These are phyloP conservation scores for Aplysia californica DNA, from an alignment of 1,140 invertebrate genomes.

Conservation along the genomic window DNA sequence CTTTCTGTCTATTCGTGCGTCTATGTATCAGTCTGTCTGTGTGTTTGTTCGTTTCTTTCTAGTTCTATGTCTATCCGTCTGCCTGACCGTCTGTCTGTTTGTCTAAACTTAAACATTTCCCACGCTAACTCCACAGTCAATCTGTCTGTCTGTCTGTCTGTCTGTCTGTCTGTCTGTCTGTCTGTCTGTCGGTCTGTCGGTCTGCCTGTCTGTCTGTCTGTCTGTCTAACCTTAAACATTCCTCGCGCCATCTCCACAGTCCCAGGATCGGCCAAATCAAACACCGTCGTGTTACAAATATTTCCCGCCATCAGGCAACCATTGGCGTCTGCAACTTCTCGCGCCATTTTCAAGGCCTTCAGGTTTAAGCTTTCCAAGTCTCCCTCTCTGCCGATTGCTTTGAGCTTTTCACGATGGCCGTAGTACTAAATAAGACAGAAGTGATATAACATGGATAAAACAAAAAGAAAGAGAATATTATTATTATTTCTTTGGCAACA, in stretches of 20 bases:
- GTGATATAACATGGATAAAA: too few relatives aligned
- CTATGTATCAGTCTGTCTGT: background rate
- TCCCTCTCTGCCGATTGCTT: conserved; percentile 46
- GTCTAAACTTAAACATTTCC: conserved; percentile 43
- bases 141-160: background rate
- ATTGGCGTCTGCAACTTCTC: conserved; percentile 46
- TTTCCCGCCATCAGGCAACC: conserved; percentile 57
- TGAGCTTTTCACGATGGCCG: conserved; percentile 50
- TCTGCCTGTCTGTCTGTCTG: background rate
- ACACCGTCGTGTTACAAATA: conserved; percentile 50
- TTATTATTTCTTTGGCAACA: too few relatives aligned
- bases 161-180: background rate
- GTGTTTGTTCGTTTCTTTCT: background rate
- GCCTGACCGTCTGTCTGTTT: background rate
- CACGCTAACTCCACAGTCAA: conserved; percentile 5
- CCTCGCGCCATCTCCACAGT: conserved; percentile 13
- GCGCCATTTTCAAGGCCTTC: conserved; percentile 47
- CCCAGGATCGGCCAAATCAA: conserved; percentile 33
- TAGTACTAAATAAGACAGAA: too few relatives aligned
- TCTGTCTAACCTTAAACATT: conserved; percentile 44
- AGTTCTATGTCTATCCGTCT: background rate
- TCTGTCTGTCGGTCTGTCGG: background rate
- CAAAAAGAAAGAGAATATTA: too few relatives aligned
- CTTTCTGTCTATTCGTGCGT: too few relatives aligned
- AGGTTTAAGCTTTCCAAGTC: conserved; percentile 50